Evolutionary conservation across 37 sponge, comb jelly and placozoan species (phyloP).

Genomic region (Agelas oroides): DNA sequence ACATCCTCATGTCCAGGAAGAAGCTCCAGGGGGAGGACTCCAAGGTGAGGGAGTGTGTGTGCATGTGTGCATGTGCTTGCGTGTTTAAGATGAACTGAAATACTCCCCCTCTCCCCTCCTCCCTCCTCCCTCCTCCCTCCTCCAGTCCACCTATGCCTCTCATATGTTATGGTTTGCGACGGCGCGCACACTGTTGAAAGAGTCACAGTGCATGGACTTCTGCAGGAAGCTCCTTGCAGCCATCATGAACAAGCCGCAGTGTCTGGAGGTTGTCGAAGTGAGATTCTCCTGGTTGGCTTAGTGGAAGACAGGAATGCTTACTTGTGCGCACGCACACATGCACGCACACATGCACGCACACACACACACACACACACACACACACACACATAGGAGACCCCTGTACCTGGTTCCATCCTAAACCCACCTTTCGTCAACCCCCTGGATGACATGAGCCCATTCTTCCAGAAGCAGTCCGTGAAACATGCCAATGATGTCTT

Average conservation of each 20-base stretch:
- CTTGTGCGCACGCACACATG: background rate
- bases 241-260: constrained; percentile 35
- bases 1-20: constrained; percentile 82
- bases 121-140: background rate
- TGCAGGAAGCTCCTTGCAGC: constrained; percentile 63
- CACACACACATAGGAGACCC: background rate
- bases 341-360: background rate
- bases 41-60: constrained; percentile 25
- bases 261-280: constrained; percentile 48
- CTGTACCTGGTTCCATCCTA: background rate
- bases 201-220: constrained; percentile 65
- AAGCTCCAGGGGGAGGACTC: constrained; percentile 43
- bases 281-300: too few relatives aligned
- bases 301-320: background rate
- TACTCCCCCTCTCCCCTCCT: background rate
- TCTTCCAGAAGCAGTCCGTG: constrained; percentile 84
- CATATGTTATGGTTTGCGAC: constrained; percentile 66
- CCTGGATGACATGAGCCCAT: constrained; percentile 79
- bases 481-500: constrained; percentile 80
- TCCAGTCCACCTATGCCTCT: constrained; percentile 34
- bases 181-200: constrained; percentile 53
- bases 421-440: constrained; percentile 8
- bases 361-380: constrained; percentile 3
- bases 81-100: background rate
- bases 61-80: background rate